Evolutionary conservation across 2,888 invertebrate species (phyloP).

Genomic region (Trissolcus japonicus): DNA sequence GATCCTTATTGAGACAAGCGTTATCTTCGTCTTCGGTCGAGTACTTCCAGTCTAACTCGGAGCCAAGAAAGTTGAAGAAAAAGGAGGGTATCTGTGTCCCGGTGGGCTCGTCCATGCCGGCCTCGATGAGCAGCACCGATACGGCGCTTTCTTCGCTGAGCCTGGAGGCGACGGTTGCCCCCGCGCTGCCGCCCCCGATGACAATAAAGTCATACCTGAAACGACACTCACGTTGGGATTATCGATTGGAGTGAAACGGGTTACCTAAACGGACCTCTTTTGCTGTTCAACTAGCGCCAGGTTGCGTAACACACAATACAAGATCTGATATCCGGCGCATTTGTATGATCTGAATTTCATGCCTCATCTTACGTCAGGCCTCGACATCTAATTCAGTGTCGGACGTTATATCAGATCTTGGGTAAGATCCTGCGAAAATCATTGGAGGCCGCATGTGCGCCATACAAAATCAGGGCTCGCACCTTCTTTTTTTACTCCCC

Average conservation of each 20-base stretch:
- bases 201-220: slow-evolving; percentile 85
- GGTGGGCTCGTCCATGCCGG: slow-evolving; percentile 90
- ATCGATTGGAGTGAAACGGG: neutral
- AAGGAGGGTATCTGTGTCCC: slow-evolving; percentile 93
- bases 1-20: slow-evolving; percentile 85
- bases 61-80: slow-evolving; percentile 91
- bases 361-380: slow-evolving; percentile 29
- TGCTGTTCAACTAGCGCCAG: neutral
- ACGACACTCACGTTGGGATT: slow-evolving; percentile 11
- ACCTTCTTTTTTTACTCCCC: too few relatives aligned
- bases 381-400: slow-evolving; percentile 16
- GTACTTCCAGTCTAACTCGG: slow-evolving; percentile 92
- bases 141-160: slow-evolving; percentile 85
- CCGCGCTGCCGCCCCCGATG: slow-evolving; percentile 85
- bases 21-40: slow-evolving; percentile 88
- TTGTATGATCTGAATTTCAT: slow-evolving; percentile 18
- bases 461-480: too few relatives aligned
- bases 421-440: slow-evolving; percentile 9
- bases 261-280: neutral
- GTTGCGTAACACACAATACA: slow-evolving; percentile 6
- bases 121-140: slow-evolving; percentile 85
- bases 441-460: too few relatives aligned
- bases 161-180: slow-evolving; percentile 84
- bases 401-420: slow-evolving; percentile 9
- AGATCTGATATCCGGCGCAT: slow-evolving; percentile 11